Percentiles rank a stretch among this genome's conserved stretches.
Conservation (phyloP, 2,888 invertebrate genomes). For the Drosophila nigricruria region DNA sequence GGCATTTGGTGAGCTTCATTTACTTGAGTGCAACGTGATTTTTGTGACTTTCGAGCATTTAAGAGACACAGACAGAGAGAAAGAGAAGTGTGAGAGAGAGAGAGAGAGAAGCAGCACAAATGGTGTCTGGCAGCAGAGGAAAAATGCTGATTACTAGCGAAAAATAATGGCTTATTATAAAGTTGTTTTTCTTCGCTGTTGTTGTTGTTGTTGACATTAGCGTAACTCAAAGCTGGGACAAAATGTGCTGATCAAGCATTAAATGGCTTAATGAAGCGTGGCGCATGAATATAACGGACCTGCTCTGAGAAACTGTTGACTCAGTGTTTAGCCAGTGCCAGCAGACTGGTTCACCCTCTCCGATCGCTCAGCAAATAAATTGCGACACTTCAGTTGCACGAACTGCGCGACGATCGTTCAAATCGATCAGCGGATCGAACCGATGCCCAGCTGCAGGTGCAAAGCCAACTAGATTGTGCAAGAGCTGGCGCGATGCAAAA, state of each 20-base stretch:
- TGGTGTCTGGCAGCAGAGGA: slow-evolving; percentile 30
- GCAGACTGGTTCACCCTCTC: not conserved
- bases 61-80: not conserved
- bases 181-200: slow-evolving; percentile 13
- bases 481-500: slow-evolving; percentile 16
- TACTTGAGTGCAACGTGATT: slow-evolving; percentile 56
- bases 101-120: not conserved
- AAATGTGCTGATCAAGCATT: slow-evolving; percentile 71
- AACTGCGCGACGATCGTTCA: slow-evolving; percentile 37
- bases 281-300: slow-evolving; percentile 67
- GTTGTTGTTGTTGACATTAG: slow-evolving; percentile 33
- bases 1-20: slow-evolving; percentile 49
- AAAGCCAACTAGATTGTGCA: slow-evolving; percentile 56
- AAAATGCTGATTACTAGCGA: slow-evolving; percentile 60
- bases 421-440: slow-evolving; percentile 50
- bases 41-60: slow-evolving; percentile 44
- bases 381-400: slow-evolving; percentile 53
- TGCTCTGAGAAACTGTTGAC: slow-evolving; percentile 49
- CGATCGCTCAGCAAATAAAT: slow-evolving; percentile 7
- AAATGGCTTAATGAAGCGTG: slow-evolving; percentile 74
- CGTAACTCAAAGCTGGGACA: slow-evolving; percentile 62
- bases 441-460: slow-evolving; percentile 55
- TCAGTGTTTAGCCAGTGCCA: slow-evolving; percentile 28
- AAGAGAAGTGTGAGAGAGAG: not conserved
- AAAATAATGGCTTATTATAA: slow-evolving; percentile 37